Base-by-base conservation (phyloP, 2,113 vertebrate genomes). In the Gadus macrocephalus region DNA sequence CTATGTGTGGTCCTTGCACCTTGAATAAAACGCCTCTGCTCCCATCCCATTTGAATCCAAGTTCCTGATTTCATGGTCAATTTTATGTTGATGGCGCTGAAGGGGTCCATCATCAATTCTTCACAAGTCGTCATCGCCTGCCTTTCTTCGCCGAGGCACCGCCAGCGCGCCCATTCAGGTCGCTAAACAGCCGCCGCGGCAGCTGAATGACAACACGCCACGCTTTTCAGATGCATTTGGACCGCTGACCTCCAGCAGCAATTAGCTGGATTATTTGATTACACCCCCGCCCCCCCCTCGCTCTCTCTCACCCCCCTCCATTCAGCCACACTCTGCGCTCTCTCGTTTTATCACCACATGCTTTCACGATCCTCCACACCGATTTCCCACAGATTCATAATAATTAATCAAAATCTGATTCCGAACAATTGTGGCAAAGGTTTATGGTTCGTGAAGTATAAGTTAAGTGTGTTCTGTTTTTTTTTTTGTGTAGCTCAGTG, bases 31-130 rank as follows among this genome's bases (percentile, higher is more conserved):
- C 28, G 15, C 31, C 53, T 71, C 79, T 86, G 84, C 84, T 87
- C 90, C 88, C 75, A 86, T 76, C 76, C 87, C 90, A 91, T 92
- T 92, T 91, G 90, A 91, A 89, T 91, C 88, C 78, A 69, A 87
- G 82, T 85, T 81, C 74, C 88, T 83, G 87, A 92, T 93, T 93
- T 93, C 90, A 93, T 83, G 91, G 91, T 90, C 91, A 92, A 90
- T 92, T 93, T 91, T 91, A 91, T 93, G 90, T 89, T 82, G 65
- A 84, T 83, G 85, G 76, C 82, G 84, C 86, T 91, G 81, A 90
- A 91, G 85, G 88, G 90, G 86, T 87, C 89, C 85, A 84, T 91
- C 90, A 91, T 91, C 90, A 90, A 91, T 92, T 91, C 88, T 90
- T 91, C 89, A 88, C 88, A 92, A 93, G 87, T 92, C 91, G 88